Conservation (phyloP, 35 echinoderm and acorn worm genomes). For the Eucidaris tribuloides region DNA sequence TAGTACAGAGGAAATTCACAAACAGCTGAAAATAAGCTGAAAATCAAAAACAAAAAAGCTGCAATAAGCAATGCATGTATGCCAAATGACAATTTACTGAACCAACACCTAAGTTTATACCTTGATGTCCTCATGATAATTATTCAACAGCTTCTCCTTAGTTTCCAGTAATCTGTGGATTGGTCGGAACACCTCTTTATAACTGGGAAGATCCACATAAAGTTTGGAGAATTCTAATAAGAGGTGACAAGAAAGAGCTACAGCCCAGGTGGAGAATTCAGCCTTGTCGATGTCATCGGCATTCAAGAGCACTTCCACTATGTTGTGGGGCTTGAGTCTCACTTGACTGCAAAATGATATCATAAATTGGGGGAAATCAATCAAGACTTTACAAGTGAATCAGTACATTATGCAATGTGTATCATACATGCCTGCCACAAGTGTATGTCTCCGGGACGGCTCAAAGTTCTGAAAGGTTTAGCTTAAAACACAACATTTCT, state of each 20-base stretch:
- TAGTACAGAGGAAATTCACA: too few relatives aligned
- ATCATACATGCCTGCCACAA: too few relatives aligned
- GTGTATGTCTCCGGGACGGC: too few relatives aligned
- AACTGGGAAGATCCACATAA: constrained; percentile 66
- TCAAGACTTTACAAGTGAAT: too few relatives aligned
- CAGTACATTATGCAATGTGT: too few relatives aligned
- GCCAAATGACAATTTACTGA: background rate
- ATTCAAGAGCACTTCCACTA: background rate
- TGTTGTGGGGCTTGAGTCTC: background rate
- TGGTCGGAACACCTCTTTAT: constrained; percentile 67
- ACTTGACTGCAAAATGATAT: background rate
- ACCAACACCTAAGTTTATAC: constrained; percentile 12
- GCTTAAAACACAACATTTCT: too few relatives aligned
- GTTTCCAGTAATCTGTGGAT: constrained; percentile 28
- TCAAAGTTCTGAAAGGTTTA: too few relatives aligned
- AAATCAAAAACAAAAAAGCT: too few relatives aligned
- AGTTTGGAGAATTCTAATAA: constrained; percentile 55
- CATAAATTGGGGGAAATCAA: too few relatives aligned
- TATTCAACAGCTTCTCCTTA: background rate
- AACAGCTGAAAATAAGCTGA: too few relatives aligned
- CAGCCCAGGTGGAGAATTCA: constrained; percentile 58
- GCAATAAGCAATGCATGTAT: background rate
- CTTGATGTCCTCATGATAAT: constrained; percentile 67
- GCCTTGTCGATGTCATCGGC: constrained; percentile 60
- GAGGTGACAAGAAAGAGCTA: constrained; percentile 50